Evolutionary conservation across 2,888 invertebrate genomes (phyloP).

Genomic region (Heterodera filipjevi): DNA sequence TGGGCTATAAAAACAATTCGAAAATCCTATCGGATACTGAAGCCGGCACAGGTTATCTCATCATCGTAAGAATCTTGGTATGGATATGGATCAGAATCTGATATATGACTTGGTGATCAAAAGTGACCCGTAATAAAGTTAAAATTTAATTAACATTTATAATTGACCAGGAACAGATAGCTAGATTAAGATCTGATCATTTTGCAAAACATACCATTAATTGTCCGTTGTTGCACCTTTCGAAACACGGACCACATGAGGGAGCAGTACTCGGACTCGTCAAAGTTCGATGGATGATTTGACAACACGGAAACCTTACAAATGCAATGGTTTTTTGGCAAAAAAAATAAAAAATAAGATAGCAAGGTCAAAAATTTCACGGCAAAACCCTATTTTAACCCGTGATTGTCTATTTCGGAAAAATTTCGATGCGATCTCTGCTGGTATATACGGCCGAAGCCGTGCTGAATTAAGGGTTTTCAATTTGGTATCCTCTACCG

Average conservation of each 20-base stretch:
- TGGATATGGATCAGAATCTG: too few species aligned
- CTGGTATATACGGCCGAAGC: too few species aligned
- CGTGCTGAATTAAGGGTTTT: too few species aligned
- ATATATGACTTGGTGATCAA: too few species aligned
- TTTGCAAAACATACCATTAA: slow-evolving; percentile 3
- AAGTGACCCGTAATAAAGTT: too few species aligned
- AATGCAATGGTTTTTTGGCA: not conserved
- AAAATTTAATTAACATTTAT: too few species aligned
- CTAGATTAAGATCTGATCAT: not conserved
- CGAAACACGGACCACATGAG: not conserved
- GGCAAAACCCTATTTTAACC: too few species aligned
- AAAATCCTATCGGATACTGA: too few species aligned
- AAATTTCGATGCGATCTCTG: not conserved
- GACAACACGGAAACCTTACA: slow-evolving; percentile 12
- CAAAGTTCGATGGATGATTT: slow-evolving; percentile 11
- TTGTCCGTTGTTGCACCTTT: not conserved
- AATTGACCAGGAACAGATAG: not conserved
- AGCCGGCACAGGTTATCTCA: not conserved
- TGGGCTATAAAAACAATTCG: not conserved
- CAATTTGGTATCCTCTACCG: not conserved
- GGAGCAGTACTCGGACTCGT: slow-evolving; percentile 19
- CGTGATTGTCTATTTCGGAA: too few species aligned
- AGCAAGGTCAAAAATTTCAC: too few species aligned
- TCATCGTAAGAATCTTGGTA: not conserved
- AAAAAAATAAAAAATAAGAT: too few species aligned